These are phyloP conservation scores for Perca fluviatilis DNA, from an alignment of 2,113 vertebrate species.

Conservation along the genomic window DNA sequence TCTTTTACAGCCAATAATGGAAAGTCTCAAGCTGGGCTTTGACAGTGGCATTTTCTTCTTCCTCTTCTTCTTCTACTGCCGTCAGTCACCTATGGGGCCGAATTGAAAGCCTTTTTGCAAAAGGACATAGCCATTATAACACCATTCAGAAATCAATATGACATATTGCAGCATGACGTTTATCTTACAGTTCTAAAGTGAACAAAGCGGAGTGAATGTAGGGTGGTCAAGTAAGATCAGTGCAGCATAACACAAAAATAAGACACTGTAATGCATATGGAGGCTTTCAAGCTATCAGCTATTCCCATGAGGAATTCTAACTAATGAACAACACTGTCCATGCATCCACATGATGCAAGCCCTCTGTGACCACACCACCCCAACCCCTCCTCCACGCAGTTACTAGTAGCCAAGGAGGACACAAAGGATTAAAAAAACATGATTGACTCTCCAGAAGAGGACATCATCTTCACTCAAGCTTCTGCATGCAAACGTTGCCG, in stretches of 20 bases:
- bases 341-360: no score
- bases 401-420: no score
- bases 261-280: no score
- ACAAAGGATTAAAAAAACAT: no score
- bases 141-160: neutral
- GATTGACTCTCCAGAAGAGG: no score
- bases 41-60: neutral
- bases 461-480: no score
- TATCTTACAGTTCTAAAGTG: neutral
- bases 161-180: neutral
- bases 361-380: no score
- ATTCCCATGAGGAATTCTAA: no score
- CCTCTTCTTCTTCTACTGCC: neutral
- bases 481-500: no score
- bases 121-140: neutral
- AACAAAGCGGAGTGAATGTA: neutral
- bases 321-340: no score
- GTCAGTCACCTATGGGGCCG: neutral
- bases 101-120: neutral
- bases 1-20: constrained; percentile 36
- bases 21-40: constrained; percentile 14
- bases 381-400: no score
- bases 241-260: neutral
- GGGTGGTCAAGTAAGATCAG: neutral
- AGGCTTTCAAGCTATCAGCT: neutral